Evolutionary conservation across 1,140 invertebrate genomes (phyloP).

Genomic region (Alviniconcha marisindica): DNA sequence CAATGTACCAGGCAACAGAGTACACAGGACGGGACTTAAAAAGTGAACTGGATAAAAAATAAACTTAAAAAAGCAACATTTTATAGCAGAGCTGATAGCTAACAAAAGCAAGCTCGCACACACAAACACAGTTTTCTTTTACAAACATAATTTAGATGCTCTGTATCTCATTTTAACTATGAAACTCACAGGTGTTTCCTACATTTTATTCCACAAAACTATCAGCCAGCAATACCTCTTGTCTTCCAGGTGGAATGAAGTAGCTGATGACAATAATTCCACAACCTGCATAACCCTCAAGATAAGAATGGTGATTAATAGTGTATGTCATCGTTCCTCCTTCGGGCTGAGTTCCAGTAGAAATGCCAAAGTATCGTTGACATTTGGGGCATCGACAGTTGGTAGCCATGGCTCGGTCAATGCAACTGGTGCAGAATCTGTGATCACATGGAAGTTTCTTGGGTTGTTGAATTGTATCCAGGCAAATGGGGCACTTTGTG

Average conservation of each 20-base stretch:
- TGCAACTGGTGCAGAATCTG: slow-evolving; percentile 57
- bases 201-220: no score
- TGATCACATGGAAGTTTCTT: slow-evolving; percentile 61
- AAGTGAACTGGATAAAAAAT: no score
- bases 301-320: neutral
- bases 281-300: slow-evolving; percentile 57
- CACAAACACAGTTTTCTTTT: no score
- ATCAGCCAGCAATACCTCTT: slow-evolving; percentile 57
- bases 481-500: slow-evolving; percentile 58
- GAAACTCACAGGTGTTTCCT: no score
- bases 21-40: no score
- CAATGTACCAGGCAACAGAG: no score
- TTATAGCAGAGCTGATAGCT: no score
- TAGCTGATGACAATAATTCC: slow-evolving; percentile 61
- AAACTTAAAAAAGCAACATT: no score
- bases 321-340: slow-evolving; percentile 52
- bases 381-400: slow-evolving; percentile 67
- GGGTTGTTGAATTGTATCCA: slow-evolving; percentile 47
- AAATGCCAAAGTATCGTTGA: slow-evolving; percentile 59
- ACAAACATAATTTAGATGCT: no score
- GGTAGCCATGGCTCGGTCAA: slow-evolving; percentile 52
- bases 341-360: slow-evolving; percentile 64
- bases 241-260: slow-evolving; percentile 58
- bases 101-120: no score
- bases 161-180: no score